A percentile compares a stretch with the other conserved stretches of the same genome.
Conservation (phyloP, 2,113 vertebrate genomes). For the Oncorhynchus kisutch region DNA sequence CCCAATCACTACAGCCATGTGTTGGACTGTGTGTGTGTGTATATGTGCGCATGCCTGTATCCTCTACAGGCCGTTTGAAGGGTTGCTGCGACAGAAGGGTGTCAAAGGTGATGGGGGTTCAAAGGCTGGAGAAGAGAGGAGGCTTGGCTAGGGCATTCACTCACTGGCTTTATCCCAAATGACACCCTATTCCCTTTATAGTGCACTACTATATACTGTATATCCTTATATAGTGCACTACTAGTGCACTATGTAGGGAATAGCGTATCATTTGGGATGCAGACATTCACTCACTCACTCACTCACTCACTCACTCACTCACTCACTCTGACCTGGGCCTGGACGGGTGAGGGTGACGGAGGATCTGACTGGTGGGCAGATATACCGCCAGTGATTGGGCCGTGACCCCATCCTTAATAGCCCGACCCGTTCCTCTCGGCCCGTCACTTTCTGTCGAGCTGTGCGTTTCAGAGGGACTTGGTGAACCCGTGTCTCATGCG, state of each 20-base stretch:
- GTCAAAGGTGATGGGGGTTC: slow-evolving; percentile 18
- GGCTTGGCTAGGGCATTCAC: neutral
- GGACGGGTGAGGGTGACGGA: neutral
- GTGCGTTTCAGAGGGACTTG: neutral
- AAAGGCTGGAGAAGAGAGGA: neutral
- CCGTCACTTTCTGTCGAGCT: neutral
- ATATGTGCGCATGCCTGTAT: slow-evolving; percentile 1
- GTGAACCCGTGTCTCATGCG: neutral
- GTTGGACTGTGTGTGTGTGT: neutral
- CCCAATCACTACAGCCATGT: slow-evolving; percentile 17
- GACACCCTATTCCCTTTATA: too few relatives aligned
- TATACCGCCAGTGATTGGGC: slow-evolving; percentile 28
- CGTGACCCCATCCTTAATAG: slow-evolving; percentile 28
- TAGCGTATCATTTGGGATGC: neutral
- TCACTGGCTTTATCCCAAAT: too few relatives aligned
- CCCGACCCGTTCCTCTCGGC: slow-evolving; percentile 2
- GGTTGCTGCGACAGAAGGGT: slow-evolving; percentile 1
- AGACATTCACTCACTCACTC: too few relatives aligned
- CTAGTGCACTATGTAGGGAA: neutral
- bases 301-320: too few relatives aligned
- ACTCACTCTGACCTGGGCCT: too few relatives aligned
- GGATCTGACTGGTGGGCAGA: slow-evolving; percentile 8
- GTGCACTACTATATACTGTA: too few relatives aligned
- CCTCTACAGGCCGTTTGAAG: neutral
- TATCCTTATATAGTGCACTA: too few relatives aligned